Evolutionary conservation across 2,888 invertebrate species (phyloP).

Genomic region (Erebia epiphron): DNA sequence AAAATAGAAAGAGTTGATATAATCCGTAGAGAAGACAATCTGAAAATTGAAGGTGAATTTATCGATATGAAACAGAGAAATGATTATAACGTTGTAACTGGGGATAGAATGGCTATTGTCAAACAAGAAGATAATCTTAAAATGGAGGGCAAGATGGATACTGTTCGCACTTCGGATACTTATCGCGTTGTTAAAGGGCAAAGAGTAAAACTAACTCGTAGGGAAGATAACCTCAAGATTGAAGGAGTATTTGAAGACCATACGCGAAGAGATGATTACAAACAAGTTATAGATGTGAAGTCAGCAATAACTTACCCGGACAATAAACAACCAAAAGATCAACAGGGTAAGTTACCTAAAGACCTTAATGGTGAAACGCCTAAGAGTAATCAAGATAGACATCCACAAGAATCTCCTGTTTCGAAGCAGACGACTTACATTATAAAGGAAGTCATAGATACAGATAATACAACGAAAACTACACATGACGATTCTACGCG

Average conservation of each 20-base stretch:
- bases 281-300: slow-evolving; percentile 79
- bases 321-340: slow-evolving; percentile 81
- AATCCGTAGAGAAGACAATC: slow-evolving; percentile 84
- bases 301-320: slow-evolving; percentile 81
- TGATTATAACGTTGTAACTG: slow-evolving; percentile 77
- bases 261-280: slow-evolving; percentile 83
- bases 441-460: slow-evolving; percentile 20
- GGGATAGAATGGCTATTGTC: slow-evolving; percentile 78
- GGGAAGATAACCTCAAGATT: slow-evolving; percentile 84
- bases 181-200: slow-evolving; percentile 81
- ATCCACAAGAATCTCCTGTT: slow-evolving; percentile 48
- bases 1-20: slow-evolving; percentile 84
- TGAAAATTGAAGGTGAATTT: slow-evolving; percentile 84
- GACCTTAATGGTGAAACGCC: slow-evolving; percentile 33
- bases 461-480: slow-evolving; percentile 17
- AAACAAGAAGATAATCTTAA: slow-evolving; percentile 86
- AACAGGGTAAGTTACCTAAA: slow-evolving; percentile 42
- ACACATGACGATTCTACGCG: slow-evolving; percentile 21
- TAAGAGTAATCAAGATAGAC: slow-evolving; percentile 29
- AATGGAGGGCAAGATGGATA: slow-evolving; percentile 84
- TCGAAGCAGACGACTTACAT: slow-evolving; percentile 25
- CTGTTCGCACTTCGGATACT: slow-evolving; percentile 78
- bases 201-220: slow-evolving; percentile 77
- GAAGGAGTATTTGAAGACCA: slow-evolving; percentile 85
- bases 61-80: slow-evolving; percentile 81